Percentiles rank a stretch among this genome's conserved stretches.
These are phyloP conservation scores for Micropoecilia bifurca DNA, from an alignment of 2,797 vertebrate species.

Conservation along the genomic window DNA sequence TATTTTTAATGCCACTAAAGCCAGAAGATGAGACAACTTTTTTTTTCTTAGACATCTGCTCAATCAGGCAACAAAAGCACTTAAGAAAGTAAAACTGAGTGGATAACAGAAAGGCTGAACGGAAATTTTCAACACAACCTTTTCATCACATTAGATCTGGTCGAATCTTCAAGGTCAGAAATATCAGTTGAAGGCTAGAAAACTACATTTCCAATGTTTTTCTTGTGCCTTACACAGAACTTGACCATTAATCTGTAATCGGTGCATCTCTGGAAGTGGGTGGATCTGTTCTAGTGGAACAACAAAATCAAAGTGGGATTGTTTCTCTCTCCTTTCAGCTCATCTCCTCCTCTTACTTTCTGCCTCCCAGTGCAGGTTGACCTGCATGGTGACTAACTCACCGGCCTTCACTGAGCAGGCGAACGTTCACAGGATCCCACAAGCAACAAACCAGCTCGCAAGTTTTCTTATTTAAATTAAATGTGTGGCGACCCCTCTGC, in stretches of 20 bases:
- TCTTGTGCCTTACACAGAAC: background rate
- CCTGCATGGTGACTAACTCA: slow-evolving; percentile 53
- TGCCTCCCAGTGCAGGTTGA: slow-evolving; percentile 36
- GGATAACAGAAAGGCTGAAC: background rate
- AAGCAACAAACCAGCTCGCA: slow-evolving; percentile 44
- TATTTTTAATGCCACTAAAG: background rate
- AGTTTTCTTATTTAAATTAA: slow-evolving; percentile 64
- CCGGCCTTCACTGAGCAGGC: slow-evolving; percentile 45
- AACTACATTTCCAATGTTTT: background rate
- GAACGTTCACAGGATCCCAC: slow-evolving; percentile 59
- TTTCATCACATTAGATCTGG: background rate
- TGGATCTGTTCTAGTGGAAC: slow-evolving; percentile 5
- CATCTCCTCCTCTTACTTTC: slow-evolving; percentile 16
- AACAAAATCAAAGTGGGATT: slow-evolving; percentile 14
- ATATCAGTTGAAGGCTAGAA: background rate
- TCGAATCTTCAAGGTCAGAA: background rate
- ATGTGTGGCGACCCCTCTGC: slow-evolving; percentile 23
- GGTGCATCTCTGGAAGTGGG: background rate
- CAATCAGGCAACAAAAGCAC: background rate
- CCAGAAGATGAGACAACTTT: background rate
- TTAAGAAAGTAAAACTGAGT: background rate
- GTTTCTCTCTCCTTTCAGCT: background rate
- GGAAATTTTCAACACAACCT: background rate
- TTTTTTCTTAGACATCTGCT: background rate
- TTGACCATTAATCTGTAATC: background rate